Conservation (phyloP, 2,797 vertebrate species). For the Microctenopoma stevenorrisi region DNA sequence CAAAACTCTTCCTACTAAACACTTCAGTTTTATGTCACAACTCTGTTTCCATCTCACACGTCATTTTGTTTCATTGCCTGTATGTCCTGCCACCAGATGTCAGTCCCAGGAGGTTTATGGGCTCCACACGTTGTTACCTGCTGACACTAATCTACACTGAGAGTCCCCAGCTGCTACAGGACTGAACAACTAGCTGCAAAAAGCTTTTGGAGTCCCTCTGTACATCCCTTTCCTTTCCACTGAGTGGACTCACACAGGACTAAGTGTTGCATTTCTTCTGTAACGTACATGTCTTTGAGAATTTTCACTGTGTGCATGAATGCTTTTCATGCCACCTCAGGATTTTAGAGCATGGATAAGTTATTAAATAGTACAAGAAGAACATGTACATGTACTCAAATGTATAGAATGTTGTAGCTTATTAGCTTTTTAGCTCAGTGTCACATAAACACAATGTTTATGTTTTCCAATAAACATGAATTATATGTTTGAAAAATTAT, state of each 20-base stretch:
- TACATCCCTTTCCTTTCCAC: conserved; percentile 39
- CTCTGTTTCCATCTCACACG: conserved; percentile 8
- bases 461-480: not conserved
- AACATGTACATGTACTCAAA: not conserved
- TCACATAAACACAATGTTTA: not conserved
- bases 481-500: not conserved
- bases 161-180: conserved; percentile 58
- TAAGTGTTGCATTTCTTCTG: conserved; percentile 19
- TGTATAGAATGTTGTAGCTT: not conserved
- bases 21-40: not conserved
- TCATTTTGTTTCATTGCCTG: conserved; percentile 35
- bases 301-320: conserved; percentile 9
- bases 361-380: not conserved
- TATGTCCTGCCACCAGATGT: conserved; percentile 26
- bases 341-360: not conserved
- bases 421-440: not conserved
- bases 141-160: conserved; percentile 73
- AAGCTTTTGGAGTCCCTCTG: conserved; percentile 58
- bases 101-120: conserved; percentile 31
- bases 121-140: conserved; percentile 59
- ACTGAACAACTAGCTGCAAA: conserved; percentile 55
- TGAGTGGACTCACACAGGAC: conserved; percentile 33
- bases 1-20: conserved; percentile 13
- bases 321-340: not conserved
- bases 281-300: conserved; percentile 28